A percentile compares a stretch with the other conserved stretches of the same genome.
phyloP scores from a whole-genome alignment of 2,888 invertebrate genomes.

The Limenitis camilla region DNA sequence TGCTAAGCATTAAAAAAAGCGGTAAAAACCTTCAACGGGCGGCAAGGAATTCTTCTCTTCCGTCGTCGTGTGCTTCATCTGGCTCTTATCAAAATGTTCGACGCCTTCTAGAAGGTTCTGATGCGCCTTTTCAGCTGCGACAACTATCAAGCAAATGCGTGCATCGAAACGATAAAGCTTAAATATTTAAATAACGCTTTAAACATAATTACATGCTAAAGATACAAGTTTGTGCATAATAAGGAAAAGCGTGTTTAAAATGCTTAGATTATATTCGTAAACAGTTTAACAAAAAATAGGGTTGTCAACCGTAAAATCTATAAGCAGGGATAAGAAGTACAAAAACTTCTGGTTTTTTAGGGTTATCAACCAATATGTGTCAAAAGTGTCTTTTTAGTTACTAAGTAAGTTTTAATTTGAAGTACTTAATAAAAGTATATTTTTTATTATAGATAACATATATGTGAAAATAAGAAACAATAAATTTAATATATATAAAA shows the following conservation, averaged over 20 bases:
- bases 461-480: not conserved
- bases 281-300: not conserved
- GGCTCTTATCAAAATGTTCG: conserved; percentile 81
- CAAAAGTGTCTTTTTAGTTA: too few species aligned
- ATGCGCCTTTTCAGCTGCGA: conserved; percentile 82
- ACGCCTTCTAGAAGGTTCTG: conserved; percentile 82
- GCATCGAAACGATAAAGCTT: conserved; percentile 43
- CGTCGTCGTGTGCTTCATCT: conserved; percentile 83
- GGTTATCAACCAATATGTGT: too few species aligned
- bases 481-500: too few species aligned
- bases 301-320: too few species aligned
- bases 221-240: conserved; percentile 7
- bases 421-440: too few species aligned
- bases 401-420: too few species aligned
- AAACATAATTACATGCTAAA: conserved; percentile 12
- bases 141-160: conserved; percentile 74
- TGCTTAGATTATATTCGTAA: not conserved
- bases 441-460: too few species aligned
- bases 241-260: conserved; percentile 19
- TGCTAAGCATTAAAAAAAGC: conserved; percentile 28
- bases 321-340: too few species aligned
- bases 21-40: conserved; percentile 78
- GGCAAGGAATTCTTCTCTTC: conserved; percentile 84
- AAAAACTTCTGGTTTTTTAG: too few species aligned
- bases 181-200: conserved; percentile 15